Evolutionary conservation across 92 coral and sea anemone genomes (phyloP), one percentile per base, ranked within the genome.

Genomic region (Porites rus): DNA sequence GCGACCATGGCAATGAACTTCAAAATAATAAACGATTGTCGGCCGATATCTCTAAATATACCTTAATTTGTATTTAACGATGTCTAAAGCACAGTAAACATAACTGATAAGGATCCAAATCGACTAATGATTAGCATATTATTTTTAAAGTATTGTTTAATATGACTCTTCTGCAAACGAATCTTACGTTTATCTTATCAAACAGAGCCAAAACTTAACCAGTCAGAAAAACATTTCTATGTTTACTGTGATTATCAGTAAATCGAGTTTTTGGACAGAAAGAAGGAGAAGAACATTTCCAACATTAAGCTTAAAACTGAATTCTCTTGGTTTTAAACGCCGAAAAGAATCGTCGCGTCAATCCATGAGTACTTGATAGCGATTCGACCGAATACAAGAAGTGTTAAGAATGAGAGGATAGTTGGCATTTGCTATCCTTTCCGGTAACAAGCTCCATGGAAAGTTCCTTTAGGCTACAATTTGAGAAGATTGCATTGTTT

Each of bases 111-210:
- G 14, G 61, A 70, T 70, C 56, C 24, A 38, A 9, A 70, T 81
- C 38, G 58, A n/a, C 54, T 61, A 11, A 69, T 5, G 69, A 81
- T 58, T 69, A 58, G 59, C 68, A 70, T 70, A 31, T 71, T 31
- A 38, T 58, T 59, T 81, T 31, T 38, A 69, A 81, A 43, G 59
- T 25, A 51, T 17, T 81, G 20, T 56, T 58, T 69, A 18, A 19
- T 18, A 59, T 28, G 86, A 70, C 31, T 24, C 31, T 70, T 43
- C 10, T 53, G 50, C 60, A 81, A 70, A 81, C 56, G 64, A 31
- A 25, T 8, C 64, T 70, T 69, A 28, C 77, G 24, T 68, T 50
- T 67, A 25, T 81, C 77, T 81, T 69, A 81, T 81, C 85, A 58
- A 31, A 7, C 46, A n/a, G 28, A 69, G 56, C 58, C 43, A 14